phyloP scores from a whole-genome alignment of 2,888 invertebrate genomes.

The Aphelenchoides bicaudatus region DNA sequence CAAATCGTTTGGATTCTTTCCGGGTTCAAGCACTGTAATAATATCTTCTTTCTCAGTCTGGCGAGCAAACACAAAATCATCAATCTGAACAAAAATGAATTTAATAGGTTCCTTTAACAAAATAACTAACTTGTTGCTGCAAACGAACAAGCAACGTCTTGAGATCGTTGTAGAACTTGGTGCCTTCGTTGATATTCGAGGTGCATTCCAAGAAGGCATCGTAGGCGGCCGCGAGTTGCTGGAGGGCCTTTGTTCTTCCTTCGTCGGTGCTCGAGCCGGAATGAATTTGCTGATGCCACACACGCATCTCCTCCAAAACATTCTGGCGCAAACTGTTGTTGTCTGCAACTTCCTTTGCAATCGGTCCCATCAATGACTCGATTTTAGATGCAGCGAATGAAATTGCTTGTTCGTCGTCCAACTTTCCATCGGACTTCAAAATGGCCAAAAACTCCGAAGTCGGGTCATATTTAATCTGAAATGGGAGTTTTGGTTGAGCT shows the following conservation, averaged over 20 bases:
- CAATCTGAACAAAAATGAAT: too few relatives aligned
- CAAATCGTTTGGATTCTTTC: constrained; percentile 8
- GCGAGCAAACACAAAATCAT: constrained; percentile 95
- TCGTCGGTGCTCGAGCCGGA: constrained; percentile 37
- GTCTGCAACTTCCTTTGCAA: constrained; percentile 76
- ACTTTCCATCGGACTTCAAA: constrained; percentile 29
- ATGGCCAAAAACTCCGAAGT: constrained; percentile 61
- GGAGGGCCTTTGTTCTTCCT: constrained; percentile 64
- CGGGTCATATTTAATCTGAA: constrained; percentile 69
- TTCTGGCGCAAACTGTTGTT: constrained; percentile 72
- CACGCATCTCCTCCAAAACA: constrained; percentile 69
- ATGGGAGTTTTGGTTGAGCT: neutral
- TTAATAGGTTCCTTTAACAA: constrained; percentile 67
- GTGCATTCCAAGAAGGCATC: constrained; percentile 87
- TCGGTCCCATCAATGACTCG: constrained; percentile 71
- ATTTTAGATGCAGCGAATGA: constrained; percentile 3
- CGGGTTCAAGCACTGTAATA: constrained; percentile 78
- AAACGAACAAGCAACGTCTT: constrained; percentile 81
- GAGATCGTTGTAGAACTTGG: constrained; percentile 72
- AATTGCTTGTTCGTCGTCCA: constrained; percentile 30
- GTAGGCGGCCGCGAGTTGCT: constrained; percentile 79
- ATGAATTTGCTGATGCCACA: constrained; percentile 63
- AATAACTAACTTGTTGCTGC: constrained; percentile 92
- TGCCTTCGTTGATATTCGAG: constrained; percentile 87
- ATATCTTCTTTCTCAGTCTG: constrained; percentile 98